Base-by-base conservation (phyloP, 2,888 invertebrate genomes). In the Sarcophaga caerulescens region DNA sequence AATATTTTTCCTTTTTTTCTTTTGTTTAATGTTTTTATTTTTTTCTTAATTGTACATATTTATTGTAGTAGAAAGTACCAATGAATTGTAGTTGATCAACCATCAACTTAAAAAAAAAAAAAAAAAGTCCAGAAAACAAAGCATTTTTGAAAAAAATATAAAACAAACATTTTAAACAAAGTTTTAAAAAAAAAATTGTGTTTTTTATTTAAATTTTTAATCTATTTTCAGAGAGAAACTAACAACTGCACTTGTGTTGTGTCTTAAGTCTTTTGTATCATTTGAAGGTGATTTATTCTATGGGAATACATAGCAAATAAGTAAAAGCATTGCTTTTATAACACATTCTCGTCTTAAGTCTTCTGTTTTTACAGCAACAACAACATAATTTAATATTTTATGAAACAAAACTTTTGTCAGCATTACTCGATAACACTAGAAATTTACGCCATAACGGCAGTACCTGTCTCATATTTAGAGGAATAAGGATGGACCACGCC, bases 1-100 rank as follows among this genome's bases (percentile, higher is more conserved):
- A 0, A 35, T 1, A 65, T 11, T 57, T n/a, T 65, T 59, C 21
- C 35, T 59, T 19, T 68, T 59, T 59, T 66, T n/a, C 57, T 65
- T 65, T 65, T 65, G 17, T 35, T 57, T 57, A 52, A 52, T 65
- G 47, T 75, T 47, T 75, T 63, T 63, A 4, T 12, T 52, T 52
- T 14, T 52, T 12, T 52, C 12, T 52, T 52, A 52, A 81, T 76
- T 85, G 77, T 85, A 85, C 17, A 85, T 81, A 81, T 78, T 81
- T 81, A 81, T 79, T 70, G 78, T 77, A 77, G 68, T 69, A 69
- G 59, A 65, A 78, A 75, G 75, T 75, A 76, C 81, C 81, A 82
- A 82, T 85, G 85, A 85, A 66, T 81, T 78, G 63, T 77, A 78
- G 69, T 71, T 71, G 17, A 52, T 52, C 12, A 52, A 52, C 3